Percentiles rank a stretch among this genome's conserved stretches.
phyloP scores from a whole-genome alignment of 2,797 vertebrate genomes.

The Typhlichthys eigenmanni region DNA sequence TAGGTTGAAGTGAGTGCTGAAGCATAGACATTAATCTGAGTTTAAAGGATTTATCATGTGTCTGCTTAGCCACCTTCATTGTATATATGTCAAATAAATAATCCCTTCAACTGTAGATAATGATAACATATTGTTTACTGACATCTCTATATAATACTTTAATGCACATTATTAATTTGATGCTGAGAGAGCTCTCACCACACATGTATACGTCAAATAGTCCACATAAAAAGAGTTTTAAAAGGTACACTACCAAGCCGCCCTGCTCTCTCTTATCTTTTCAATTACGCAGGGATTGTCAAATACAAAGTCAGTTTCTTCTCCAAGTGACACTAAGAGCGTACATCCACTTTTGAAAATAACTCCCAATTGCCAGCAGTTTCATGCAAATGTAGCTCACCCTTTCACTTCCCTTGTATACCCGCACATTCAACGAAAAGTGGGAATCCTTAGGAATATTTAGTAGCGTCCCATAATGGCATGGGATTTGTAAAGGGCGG shows the following conservation, averaged over 20 bases:
- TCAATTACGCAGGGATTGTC: slow-evolving; percentile 33
- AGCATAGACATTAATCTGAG: too few relatives aligned
- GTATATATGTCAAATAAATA: neutral
- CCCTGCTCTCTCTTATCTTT: slow-evolving; percentile 29
- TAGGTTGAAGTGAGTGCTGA: too few relatives aligned
- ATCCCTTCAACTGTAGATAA: slow-evolving; percentile 10
- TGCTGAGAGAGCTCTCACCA: slow-evolving; percentile 13
- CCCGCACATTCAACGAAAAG: slow-evolving; percentile 11
- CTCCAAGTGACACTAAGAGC: slow-evolving; percentile 27
- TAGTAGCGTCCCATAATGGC: neutral
- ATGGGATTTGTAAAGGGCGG: slow-evolving; percentile 4
- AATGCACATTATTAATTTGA: slow-evolving; percentile 12
- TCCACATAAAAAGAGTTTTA: slow-evolving; percentile 12
- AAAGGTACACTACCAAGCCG: slow-evolving; percentile 31
- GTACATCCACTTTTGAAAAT: slow-evolving; percentile 28
- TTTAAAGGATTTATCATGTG: too few relatives aligned
- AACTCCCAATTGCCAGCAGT: slow-evolving; percentile 5
- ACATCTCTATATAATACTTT: slow-evolving; percentile 20
- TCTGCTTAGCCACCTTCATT: slow-evolving; percentile 17
- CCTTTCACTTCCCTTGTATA: slow-evolving; percentile 18
- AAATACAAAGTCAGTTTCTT: slow-evolving; percentile 4
- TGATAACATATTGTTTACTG: slow-evolving; percentile 22
- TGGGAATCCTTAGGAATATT: slow-evolving; percentile 7
- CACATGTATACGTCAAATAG: slow-evolving; percentile 2
- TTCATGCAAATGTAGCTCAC: slow-evolving; percentile 14